Evolutionary conservation across 2,888 invertebrate species (phyloP).

Genomic region (Leucoma salicis): DNA sequence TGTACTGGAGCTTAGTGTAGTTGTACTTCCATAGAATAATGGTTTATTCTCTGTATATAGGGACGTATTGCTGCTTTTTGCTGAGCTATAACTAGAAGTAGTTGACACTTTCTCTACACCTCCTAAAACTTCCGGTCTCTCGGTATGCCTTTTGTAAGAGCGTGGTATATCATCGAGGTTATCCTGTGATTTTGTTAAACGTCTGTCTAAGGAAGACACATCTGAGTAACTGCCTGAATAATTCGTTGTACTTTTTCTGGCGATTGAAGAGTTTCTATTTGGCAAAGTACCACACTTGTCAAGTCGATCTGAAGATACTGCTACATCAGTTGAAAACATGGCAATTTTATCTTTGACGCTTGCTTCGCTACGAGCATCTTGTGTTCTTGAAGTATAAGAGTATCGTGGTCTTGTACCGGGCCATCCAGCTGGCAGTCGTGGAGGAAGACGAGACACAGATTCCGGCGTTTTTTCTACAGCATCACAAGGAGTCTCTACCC

Average conservation of each 20-base stretch:
- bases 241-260: conserved; percentile 54
- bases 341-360: conserved; percentile 94
- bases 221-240: conserved; percentile 59
- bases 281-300: conserved; percentile 73
- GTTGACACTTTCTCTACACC: conserved; percentile 65
- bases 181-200: conserved; percentile 74
- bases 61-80: conserved; percentile 37
- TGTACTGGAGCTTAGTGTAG: conserved; percentile 55
- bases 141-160: conserved; percentile 57
- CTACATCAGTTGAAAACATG: conserved; percentile 87
- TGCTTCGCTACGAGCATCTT: conserved; percentile 90
- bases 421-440: conserved; percentile 57
- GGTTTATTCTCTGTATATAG: conserved; percentile 57
- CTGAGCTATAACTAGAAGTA: conserved; percentile 39
- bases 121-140: conserved; percentile 78
- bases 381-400: conserved; percentile 81
- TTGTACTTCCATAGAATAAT: conserved; percentile 73
- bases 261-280: conserved; percentile 46
- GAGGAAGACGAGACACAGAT: conserved; percentile 61
- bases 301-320: conserved; percentile 62
- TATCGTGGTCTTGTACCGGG: conserved; percentile 56
- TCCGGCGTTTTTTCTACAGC: conserved; percentile 82
- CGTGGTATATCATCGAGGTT: conserved; percentile 78
- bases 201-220: conserved; percentile 65
- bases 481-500: conserved; percentile 89